Evolutionary conservation across 2,113 vertebrate species (phyloP).

Genomic region (Nyctereutes procyonoides): DNA sequence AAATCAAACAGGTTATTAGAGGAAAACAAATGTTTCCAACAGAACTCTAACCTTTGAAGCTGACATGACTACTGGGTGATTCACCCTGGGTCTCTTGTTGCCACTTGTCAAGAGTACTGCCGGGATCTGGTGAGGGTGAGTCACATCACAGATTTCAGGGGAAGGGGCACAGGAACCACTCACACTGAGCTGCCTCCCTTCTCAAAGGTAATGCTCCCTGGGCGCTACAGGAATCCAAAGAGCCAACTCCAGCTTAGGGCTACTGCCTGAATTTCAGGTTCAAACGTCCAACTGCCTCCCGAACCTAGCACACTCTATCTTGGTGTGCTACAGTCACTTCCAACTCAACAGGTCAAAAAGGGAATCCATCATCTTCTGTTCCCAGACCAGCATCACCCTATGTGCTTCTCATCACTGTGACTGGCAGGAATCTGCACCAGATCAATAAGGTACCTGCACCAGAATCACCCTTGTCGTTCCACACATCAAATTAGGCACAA

Average conservation of each 20-base stretch:
- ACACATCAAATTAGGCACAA: not conserved
- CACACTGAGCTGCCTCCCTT: rapidly evolving
- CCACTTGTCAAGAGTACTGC: not conserved
- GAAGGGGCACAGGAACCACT: not conserved
- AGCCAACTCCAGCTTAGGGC: not conserved
- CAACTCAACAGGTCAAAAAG: not conserved
- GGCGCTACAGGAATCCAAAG: not conserved
- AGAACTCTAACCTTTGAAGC: not conserved
- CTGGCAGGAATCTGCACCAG: not conserved
- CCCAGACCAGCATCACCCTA: not conserved
- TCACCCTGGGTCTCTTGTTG: not conserved
- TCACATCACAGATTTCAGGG: not conserved
- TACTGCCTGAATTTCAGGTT: not conserved
- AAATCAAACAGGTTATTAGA: conserved; percentile 27
- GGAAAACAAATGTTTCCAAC: not conserved
- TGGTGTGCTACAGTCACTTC: not conserved
- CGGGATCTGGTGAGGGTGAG: not conserved
- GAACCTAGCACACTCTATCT: no score
- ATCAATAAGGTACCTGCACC: not conserved
- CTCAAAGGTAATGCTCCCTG: not conserved
- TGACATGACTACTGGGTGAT: not conserved
- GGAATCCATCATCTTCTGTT: not conserved
- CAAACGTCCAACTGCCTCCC: not conserved
- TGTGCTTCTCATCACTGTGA: not conserved
- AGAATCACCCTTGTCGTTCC: not conserved